Evolutionary conservation across 2,113 vertebrate genomes (phyloP).

Genomic region (Pseudorhombus dupliciocellatus): DNA sequence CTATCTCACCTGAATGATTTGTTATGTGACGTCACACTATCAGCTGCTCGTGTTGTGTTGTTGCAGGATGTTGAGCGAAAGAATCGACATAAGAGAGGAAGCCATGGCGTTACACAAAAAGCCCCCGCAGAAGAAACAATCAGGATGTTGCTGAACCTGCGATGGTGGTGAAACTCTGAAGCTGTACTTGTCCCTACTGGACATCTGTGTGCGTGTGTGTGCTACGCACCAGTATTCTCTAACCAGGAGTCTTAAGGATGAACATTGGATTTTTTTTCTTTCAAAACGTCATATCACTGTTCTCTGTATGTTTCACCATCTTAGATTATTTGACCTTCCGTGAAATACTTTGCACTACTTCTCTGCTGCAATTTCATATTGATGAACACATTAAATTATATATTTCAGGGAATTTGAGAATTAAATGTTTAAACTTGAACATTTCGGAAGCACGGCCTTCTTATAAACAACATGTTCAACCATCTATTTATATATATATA

Average conservation of each 20-base stretch:
- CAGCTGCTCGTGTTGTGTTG: constrained; percentile 24
- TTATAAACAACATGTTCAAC: too few relatives aligned
- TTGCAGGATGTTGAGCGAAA: constrained; percentile 83
- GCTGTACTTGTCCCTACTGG: neutral
- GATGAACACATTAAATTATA: too few relatives aligned
- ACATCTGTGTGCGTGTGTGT: neutral
- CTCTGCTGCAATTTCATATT: too few relatives aligned
- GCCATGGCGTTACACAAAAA: constrained; percentile 64
- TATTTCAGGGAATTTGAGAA: too few relatives aligned
- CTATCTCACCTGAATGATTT: neutral
- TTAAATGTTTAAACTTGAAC: too few relatives aligned
- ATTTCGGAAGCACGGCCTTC: too few relatives aligned
- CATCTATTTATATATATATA: too few relatives aligned
- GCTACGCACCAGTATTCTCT: neutral
- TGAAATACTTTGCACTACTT: too few relatives aligned
- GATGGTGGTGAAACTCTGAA: constrained; percentile 4
- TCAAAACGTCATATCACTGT: neutral
- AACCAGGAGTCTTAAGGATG: neutral
- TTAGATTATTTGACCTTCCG: too few relatives aligned
- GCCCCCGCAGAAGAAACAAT: constrained; percentile 73
- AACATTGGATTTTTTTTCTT: too few relatives aligned
- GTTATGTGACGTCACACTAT: neutral
- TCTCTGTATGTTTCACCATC: too few relatives aligned
- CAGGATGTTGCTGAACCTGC: constrained; percentile 84
- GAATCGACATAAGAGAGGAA: constrained; percentile 64